A percentile compares a stretch with the other conserved stretches of the same genome.
Evolutionary conservation across 2,888 invertebrate genomes (phyloP).

Genomic region (Hyposoter didymator): DNA sequence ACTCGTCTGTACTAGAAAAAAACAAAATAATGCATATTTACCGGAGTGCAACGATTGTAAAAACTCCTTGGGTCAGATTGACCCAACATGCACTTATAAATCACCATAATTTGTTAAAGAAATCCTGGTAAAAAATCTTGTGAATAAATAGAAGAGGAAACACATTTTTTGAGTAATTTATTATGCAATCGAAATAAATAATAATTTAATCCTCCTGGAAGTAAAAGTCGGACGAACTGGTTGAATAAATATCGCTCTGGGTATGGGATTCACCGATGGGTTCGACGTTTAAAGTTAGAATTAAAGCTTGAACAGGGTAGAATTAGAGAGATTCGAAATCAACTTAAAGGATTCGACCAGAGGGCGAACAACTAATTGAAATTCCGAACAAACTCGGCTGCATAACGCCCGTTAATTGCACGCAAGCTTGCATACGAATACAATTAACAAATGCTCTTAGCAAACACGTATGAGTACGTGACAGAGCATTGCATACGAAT

Average conservation of each 20-base stretch:
- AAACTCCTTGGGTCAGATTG: too few species aligned
- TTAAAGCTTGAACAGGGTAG: background rate
- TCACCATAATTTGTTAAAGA: too few species aligned
- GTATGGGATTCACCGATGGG: background rate
- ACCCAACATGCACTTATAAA: too few species aligned
- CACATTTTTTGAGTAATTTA: background rate
- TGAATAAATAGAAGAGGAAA: background rate
- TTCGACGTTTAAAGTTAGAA: background rate
- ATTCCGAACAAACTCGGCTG: conserved; percentile 54
- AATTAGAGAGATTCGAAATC: conserved; percentile 18
- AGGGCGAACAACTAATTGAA: conserved; percentile 52
- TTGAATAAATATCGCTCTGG: background rate
- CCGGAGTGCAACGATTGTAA: too few species aligned
- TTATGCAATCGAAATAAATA: background rate
- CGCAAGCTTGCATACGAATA: conserved; percentile 22
- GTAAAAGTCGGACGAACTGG: background rate
- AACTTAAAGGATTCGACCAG: conserved; percentile 44
- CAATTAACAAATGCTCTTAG: conserved; percentile 18
- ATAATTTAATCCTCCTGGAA: background rate
- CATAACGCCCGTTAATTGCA: conserved; percentile 60
- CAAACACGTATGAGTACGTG: conserved; percentile 32
- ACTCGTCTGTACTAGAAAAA: too few species aligned
- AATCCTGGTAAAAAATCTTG: background rate
- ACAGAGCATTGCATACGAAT: conserved; percentile 17
- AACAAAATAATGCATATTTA: too few species aligned